Evolutionary conservation across 2,113 vertebrate species (phyloP).

Genomic region (Lontra canadensis): DNA sequence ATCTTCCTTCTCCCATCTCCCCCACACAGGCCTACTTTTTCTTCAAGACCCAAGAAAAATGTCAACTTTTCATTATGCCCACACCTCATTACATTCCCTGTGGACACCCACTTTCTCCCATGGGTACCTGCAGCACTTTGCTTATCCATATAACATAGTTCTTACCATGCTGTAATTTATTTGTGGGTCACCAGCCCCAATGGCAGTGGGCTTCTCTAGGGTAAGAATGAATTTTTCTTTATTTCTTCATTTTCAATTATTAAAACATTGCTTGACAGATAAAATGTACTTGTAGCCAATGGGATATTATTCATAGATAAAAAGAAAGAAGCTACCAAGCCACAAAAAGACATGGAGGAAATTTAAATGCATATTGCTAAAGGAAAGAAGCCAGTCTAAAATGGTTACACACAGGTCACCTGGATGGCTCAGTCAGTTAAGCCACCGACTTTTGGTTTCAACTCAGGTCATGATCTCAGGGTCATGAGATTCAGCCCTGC

Average conservation of each 20-base stretch:
- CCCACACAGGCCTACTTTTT: background rate
- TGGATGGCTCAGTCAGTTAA: too few relatives aligned
- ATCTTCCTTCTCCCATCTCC: background rate
- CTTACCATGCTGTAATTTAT: background rate
- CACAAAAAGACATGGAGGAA: background rate
- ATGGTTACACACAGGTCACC: background rate
- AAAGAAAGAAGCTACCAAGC: constrained; percentile 5
- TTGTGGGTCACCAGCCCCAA: background rate
- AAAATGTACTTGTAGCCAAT: background rate
- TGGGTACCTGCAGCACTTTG: background rate
- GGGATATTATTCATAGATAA: background rate
- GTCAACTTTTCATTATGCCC: background rate
- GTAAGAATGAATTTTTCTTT: background rate
- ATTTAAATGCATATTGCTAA: background rate
- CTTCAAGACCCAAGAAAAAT: background rate
- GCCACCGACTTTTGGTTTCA: too few relatives aligned
- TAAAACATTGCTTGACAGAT: background rate
- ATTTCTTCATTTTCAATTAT: background rate
- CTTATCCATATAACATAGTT: background rate
- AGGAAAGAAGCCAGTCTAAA: constrained; percentile 2
- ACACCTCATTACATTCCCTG: background rate
- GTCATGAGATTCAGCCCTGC: too few relatives aligned
- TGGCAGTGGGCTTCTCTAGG: background rate
- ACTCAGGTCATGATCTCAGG: too few relatives aligned
- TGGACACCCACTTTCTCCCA: background rate